Percentiles rank a stretch among this genome's conserved stretches.
Conservation (phyloP, 2,888 invertebrate genomes). For the Cantharis lateralis region DNA sequence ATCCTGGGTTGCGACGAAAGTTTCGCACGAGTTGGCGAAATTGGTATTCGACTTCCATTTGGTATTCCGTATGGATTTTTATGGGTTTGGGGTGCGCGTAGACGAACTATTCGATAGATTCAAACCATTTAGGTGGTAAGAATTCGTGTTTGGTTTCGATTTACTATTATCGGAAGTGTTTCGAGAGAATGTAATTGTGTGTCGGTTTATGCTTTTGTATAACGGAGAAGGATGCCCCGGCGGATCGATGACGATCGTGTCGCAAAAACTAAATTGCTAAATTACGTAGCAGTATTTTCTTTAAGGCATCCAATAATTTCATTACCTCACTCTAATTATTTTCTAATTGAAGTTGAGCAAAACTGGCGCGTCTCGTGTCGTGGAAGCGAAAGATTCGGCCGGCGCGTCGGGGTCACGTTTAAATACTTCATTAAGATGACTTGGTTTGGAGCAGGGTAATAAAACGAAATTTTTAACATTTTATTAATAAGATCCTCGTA, state of each 20-base stretch:
- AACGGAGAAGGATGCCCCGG: background rate
- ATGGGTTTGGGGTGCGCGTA: constrained; percentile 6
- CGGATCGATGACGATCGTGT: constrained; percentile 29
- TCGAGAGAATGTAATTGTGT: constrained; percentile 30
- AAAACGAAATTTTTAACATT: constrained; percentile 40
- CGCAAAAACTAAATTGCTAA: constrained; percentile 49
- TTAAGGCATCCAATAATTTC: constrained; percentile 45
- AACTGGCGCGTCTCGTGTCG: constrained; percentile 11
- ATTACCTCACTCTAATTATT: constrained; percentile 46
- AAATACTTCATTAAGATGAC: constrained; percentile 26
- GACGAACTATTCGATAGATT: constrained; percentile 25
- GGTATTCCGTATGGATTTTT: constrained; percentile 15
- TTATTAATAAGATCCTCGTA: constrained; percentile 33
- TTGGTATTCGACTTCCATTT: background rate
- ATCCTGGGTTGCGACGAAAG: background rate
- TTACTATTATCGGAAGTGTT: constrained; percentile 31
- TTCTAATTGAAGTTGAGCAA: constrained; percentile 44
- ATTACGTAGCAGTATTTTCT: constrained; percentile 49
- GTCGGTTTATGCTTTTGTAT: background rate
- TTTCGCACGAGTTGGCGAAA: background rate
- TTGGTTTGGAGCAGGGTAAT: constrained; percentile 29
- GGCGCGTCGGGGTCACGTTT: constrained; percentile 17
- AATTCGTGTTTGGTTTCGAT: constrained; percentile 25
- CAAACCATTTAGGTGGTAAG: constrained; percentile 23
- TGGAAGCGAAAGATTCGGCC: constrained; percentile 10